Evolutionary conservation across 2,113 vertebrate genomes (phyloP), one percentile per base, ranked within the genome.

Genomic region (Chionis minor): DNA sequence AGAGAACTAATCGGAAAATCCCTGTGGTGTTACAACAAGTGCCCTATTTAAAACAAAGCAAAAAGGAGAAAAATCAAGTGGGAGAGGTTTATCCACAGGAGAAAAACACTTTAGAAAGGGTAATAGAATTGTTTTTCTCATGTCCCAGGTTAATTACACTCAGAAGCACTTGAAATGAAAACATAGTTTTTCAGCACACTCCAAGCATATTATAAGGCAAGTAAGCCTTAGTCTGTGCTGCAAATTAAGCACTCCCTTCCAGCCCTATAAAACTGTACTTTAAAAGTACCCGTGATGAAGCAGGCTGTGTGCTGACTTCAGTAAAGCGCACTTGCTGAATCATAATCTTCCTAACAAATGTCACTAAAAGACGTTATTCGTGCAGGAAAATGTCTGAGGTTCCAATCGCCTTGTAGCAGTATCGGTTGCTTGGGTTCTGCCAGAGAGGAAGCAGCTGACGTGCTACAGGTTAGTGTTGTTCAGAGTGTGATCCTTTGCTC

Each of bases 121-220:
- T 97, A 97, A 97, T 94, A 93, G 97, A 96, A 95, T 93, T 92
- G 91, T 98, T 98, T 97, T 97, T 93, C 94, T 97, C 81, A 17
- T 92, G 92, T 93, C 95, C 94, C 97, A 94, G 96, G 97, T 98
- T 98, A 97, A 98, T 98, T 98, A 97, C 96, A 85, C 96, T 91
- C 91, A 97, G 96, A 98, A 97, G 95, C 80, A 40, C 96, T 98
- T 97, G 97, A 97, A 96, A 97, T 97, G 94, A 94, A 95, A 92
- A 97, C 97, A 95, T 87, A 94, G 90, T 97, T 97, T 96, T 97
- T 97, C 94, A 94, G 86, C 92, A 90, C 88, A 84, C 92, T 96
- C 95, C 94, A 81, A 73, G 96, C 94, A 87, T 91, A 88, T 93
- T 97, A 71, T 89, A 70, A 82, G 79, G 92, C 91, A 81, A 85